Evolutionary conservation across 2,113 vertebrate genomes (phyloP).

Genomic region (Phoxinus phoxinus): DNA sequence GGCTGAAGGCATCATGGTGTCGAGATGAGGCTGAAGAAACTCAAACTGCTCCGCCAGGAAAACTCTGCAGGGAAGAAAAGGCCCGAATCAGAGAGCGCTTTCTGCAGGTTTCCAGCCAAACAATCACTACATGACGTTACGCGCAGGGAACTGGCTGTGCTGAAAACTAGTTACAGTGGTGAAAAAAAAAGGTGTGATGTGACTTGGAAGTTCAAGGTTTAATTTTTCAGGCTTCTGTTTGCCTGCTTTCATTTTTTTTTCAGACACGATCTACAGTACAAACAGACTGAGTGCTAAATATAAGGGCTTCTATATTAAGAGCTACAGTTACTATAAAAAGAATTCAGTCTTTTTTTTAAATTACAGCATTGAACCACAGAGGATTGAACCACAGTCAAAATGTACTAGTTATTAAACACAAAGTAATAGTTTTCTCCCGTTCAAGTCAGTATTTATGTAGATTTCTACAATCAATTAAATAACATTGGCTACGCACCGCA

Average conservation of each 20-base stretch:
- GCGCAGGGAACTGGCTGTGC: background rate
- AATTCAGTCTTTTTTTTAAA: background rate
- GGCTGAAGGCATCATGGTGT: constrained; percentile 95
- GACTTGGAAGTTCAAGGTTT: background rate
- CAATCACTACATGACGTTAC: background rate
- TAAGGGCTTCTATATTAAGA: background rate
- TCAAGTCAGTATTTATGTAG: background rate
- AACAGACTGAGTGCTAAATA: background rate
- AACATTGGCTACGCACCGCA: too few relatives aligned
- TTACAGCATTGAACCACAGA: too few relatives aligned
- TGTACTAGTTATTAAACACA: background rate
- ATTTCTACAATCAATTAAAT: background rate
- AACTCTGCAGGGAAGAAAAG: constrained; percentile 76
- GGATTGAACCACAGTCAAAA: too few relatives aligned
- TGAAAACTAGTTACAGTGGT: background rate
- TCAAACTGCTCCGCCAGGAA: constrained; percentile 98
- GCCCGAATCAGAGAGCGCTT: background rate
- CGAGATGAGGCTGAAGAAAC: constrained; percentile 93
- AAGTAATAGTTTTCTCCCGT: background rate
- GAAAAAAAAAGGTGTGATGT: background rate
- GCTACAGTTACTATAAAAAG: background rate
- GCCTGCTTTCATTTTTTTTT: background rate
- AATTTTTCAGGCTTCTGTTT: background rate
- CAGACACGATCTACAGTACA: background rate
- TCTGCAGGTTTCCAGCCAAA: background rate